Percentiles rank a stretch among this genome's conserved stretches.
Evolutionary conservation across 1,140 invertebrate species (phyloP).

Genomic region (Orussus abietinus): DNA sequence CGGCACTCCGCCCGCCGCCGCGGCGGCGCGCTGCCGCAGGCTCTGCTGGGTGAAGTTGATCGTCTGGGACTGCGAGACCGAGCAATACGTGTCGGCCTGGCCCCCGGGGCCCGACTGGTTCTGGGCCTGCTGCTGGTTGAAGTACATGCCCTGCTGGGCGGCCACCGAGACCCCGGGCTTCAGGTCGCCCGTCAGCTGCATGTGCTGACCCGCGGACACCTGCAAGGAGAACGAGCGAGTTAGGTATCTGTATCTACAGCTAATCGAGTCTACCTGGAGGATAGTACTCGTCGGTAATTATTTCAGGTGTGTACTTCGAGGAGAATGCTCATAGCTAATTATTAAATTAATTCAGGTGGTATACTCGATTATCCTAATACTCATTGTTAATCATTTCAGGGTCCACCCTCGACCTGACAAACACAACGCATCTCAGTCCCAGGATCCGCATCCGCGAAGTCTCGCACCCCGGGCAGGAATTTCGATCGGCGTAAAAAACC

Average conservation of each 20-base stretch:
- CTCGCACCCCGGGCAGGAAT: conserved; percentile 18
- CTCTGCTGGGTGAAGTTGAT: conserved; percentile 80
- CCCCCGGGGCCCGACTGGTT: conserved; percentile 41
- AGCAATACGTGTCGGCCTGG: conserved; percentile 62
- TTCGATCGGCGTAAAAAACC: conserved; percentile 21
- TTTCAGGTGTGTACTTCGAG: no score
- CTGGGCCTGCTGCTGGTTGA: conserved; percentile 58
- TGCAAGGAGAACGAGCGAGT: no score
- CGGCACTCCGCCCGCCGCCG: conserved; percentile 43
- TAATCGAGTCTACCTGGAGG: no score
- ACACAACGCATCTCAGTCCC: no score
- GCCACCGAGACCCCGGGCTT: conserved; percentile 68
- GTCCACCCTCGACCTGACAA: no score
- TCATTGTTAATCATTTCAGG: no score
- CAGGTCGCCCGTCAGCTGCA: conserved; percentile 68
- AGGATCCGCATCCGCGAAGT: no score
- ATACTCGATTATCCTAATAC: no score
- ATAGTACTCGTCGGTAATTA: no score
- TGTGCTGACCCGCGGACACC: conserved; percentile 77
- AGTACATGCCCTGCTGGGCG: conserved; percentile 75
- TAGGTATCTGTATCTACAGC: no score
- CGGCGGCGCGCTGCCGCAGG: conserved; percentile 52
- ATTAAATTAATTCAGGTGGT: no score
- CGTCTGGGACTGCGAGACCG: conserved; percentile 74
- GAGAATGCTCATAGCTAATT: no score